Base-by-base conservation (phyloP, 2,888 invertebrate species). In the Hypomecis atomaria region DNA sequence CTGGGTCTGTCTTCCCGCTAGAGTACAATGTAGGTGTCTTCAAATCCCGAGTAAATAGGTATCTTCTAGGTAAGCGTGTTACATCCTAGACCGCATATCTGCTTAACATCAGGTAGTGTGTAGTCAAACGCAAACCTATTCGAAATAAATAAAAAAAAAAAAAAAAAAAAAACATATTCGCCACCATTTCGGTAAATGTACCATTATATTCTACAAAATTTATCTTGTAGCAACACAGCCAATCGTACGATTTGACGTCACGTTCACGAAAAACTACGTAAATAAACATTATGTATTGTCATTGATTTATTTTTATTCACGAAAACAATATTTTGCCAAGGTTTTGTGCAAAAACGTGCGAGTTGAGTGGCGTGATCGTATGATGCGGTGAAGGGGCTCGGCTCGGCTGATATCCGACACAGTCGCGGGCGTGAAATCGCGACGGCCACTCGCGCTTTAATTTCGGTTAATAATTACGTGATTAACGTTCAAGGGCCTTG, bases 241-340 rank as follows among this genome's bases (percentile, higher is more conserved):
- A 43, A 50, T 90, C 87, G 83, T 78, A 72, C 83, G 90, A 90
- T 89, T 83, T 85, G 78, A 89, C 89, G 90, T 90, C 87, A 88
- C 58, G 43, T 59, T 23, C 23, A 71, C 71, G 74, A 49, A 44
- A 34, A 8, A 33, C 44, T 6, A 13, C 44, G 44, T 45, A 23
- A 4, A 7, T 62, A 47, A 58, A 62, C 9, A 33, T 10, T 47
- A 9, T 8, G 7, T 13, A 43, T 57, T 85, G 86, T 86, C 85
- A 84, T 82, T 79, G 84, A 83, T 86, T 85, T 88, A 88, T 85
- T 84, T 87, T 78, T 84, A 77, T 79, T 84, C 78, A 47, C 33
- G 56, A 33, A 47, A 56, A 56, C n/a, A 74, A 72, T 72, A 77
- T 74, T 81, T 62, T 55, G 62, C 59, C 61, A 62, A 66, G 49